Evolutionary conservation across 2,888 invertebrate species (phyloP).

Genomic region (Tolmerus cingulatus): DNA sequence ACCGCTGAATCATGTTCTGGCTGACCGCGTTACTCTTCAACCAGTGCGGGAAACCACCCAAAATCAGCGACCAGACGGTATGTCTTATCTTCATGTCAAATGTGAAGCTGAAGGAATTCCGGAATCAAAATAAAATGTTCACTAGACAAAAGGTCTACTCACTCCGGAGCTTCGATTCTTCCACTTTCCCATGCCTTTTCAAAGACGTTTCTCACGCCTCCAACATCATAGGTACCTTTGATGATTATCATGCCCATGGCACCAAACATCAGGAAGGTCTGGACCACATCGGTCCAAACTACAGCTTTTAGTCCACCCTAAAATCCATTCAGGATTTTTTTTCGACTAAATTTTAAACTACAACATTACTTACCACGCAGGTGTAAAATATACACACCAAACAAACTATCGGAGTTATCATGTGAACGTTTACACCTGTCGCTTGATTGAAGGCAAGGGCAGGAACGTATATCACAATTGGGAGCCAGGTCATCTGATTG

Average conservation of each 20-base stretch:
- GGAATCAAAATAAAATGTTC: neutral
- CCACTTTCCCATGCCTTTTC: constrained; percentile 68
- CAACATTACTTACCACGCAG: constrained; percentile 69
- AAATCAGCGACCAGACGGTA: constrained; percentile 73
- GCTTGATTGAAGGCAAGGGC: constrained; percentile 81
- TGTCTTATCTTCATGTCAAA: constrained; percentile 77
- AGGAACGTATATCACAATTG: constrained; percentile 77
- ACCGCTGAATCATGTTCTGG: constrained; percentile 82
- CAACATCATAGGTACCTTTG: constrained; percentile 72
- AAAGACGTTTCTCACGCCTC: constrained; percentile 70
- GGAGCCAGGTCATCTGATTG: constrained; percentile 73
- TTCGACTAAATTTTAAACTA: neutral
- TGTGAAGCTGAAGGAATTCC: constrained; percentile 66
- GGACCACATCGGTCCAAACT: constrained; percentile 78
- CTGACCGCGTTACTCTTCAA: constrained; percentile 76
- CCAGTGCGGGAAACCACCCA: constrained; percentile 79
- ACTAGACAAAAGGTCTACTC: constrained; percentile 51
- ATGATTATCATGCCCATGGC: constrained; percentile 72
- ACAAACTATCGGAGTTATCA: constrained; percentile 77
- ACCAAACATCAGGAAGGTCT: constrained; percentile 73
- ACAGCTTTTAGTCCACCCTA: constrained; percentile 74
- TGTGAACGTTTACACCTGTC: constrained; percentile 78
- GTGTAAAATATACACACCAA: constrained; percentile 83
- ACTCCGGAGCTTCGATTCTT: constrained; percentile 71
- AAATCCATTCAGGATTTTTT: constrained; percentile 41